Percentiles rank a stretch among this genome's conserved stretches.
These are phyloP conservation scores for Leptinotarsa juncta DNA, from an alignment of 2,888 invertebrate genomes.

Conservation along the genomic window DNA sequence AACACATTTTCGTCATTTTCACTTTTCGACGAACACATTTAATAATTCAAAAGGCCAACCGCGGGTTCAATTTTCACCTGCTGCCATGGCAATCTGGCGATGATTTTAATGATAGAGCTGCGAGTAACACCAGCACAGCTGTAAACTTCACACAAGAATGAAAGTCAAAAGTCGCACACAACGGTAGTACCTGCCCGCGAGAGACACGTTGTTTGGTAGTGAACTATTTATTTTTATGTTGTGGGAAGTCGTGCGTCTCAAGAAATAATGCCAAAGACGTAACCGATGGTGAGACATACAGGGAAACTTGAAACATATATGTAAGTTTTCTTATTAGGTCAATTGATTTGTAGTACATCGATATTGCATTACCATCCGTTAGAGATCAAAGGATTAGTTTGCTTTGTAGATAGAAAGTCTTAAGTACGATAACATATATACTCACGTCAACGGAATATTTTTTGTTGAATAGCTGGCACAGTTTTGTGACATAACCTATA, in stretches of 20 bases:
- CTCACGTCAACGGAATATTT: too few relatives aligned
- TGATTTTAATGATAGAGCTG: background rate
- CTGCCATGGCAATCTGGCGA: conserved; percentile 13
- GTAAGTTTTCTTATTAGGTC: background rate
- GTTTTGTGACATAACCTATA: too few relatives aligned
- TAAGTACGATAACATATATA: background rate
- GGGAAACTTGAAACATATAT: conserved; percentile 12
- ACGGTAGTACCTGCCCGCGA: conserved; percentile 36
- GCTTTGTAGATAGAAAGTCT: background rate
- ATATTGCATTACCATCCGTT: background rate
- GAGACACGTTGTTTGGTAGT: conserved; percentile 36
- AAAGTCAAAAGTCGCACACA: conserved; percentile 21
- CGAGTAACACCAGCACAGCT: background rate
- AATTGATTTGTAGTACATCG: conserved; percentile 3
- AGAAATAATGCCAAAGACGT: conserved; percentile 26
- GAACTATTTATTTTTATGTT: conserved; percentile 36
- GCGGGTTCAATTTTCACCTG: conserved; percentile 22
- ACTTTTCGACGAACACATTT: conserved; percentile 31
- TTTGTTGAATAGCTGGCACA: too few relatives aligned
- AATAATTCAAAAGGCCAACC: conserved; percentile 6
- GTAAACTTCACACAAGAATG: conserved; percentile 16
- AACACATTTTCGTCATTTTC: conserved; percentile 29
- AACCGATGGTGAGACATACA: conserved; percentile 28
- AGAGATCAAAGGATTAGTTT: background rate
- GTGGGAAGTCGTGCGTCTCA: conserved; percentile 39